phyloP scores from a whole-genome alignment of 1,140 invertebrate species.

The Drosophila yakuba region DNA sequence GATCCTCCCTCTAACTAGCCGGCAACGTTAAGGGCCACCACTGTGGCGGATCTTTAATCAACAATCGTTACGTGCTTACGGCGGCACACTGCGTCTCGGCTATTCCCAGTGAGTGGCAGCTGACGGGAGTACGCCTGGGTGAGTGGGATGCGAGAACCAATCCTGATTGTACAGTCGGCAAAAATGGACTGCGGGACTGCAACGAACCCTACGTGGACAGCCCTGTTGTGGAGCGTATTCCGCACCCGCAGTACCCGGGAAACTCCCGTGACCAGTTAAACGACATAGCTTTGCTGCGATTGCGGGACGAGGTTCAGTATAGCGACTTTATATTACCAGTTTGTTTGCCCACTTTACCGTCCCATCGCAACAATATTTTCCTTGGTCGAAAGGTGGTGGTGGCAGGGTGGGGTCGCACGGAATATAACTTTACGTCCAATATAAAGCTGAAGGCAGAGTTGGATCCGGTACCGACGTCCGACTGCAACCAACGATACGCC shows the following conservation, averaged over 20 bases:
- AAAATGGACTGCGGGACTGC: slow-evolving; percentile 76
- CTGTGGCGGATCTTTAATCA: slow-evolving; percentile 90
- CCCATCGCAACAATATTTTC: slow-evolving; percentile 83
- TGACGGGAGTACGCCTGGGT: slow-evolving; percentile 86
- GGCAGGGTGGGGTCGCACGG: slow-evolving; percentile 93
- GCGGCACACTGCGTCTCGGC: slow-evolving; percentile 92
- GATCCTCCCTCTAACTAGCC: slow-evolving; percentile 19
- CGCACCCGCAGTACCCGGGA: slow-evolving; percentile 88
- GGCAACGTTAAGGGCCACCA: slow-evolving; percentile 75
- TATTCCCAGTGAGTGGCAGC: slow-evolving; percentile 69
- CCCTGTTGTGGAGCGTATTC: slow-evolving; percentile 86
- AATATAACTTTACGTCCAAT: slow-evolving; percentile 84
- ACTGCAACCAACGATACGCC: slow-evolving; percentile 55
- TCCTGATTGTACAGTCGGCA: slow-evolving; percentile 86
- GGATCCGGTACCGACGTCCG: slow-evolving; percentile 26
- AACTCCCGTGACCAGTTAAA: slow-evolving; percentile 86
- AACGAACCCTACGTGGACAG: slow-evolving; percentile 86
- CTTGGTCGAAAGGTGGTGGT: slow-evolving; percentile 87
- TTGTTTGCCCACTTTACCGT: slow-evolving; percentile 87
- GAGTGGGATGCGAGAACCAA: slow-evolving; percentile 87
- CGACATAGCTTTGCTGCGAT: slow-evolving; percentile 89
- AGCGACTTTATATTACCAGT: slow-evolving; percentile 89
- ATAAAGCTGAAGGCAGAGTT: slow-evolving; percentile 66
- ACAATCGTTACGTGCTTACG: slow-evolving; percentile 86
- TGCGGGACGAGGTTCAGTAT: slow-evolving; percentile 86